These are phyloP conservation scores for Phymanthus crucifer DNA, from an alignment of 92 coral and sea anemone genomes.

Conservation along the genomic window DNA sequence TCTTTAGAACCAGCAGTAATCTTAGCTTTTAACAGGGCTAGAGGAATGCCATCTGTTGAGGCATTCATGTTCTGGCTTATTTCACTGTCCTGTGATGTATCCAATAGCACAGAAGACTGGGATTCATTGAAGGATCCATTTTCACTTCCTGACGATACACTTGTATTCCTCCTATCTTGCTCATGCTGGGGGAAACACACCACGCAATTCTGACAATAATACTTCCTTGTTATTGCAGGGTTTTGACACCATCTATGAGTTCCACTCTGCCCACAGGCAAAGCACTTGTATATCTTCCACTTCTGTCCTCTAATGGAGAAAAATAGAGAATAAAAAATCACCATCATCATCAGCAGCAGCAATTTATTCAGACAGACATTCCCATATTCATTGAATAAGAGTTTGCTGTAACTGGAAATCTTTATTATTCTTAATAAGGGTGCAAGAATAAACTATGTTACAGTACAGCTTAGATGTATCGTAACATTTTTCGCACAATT, in stretches of 20 bases:
- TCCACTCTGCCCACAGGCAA: slow-evolving; percentile 85
- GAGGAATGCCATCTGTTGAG: neutral
- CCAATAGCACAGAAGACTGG: neutral
- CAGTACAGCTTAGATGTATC: too few relatives aligned
- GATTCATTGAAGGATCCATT: neutral
- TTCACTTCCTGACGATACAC: neutral
- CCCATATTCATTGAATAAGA: too few relatives aligned
- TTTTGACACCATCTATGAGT: slow-evolving; percentile 76
- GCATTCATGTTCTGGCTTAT: neutral
- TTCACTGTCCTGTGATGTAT: neutral
- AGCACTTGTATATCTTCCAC: slow-evolving; percentile 79
- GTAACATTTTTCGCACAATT: too few relatives aligned
- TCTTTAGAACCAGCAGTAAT: neutral
- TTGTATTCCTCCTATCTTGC: neutral
- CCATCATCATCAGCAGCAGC: too few relatives aligned
- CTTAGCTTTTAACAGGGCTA: neutral
- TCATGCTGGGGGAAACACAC: neutral
- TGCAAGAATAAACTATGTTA: too few relatives aligned
- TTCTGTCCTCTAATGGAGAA: slow-evolving; percentile 22
- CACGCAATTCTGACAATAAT: slow-evolving; percentile 66
- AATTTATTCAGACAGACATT: too few relatives aligned
- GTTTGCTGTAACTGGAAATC: too few relatives aligned
- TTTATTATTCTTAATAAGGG: too few relatives aligned
- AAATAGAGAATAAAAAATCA: slow-evolving; percentile 3
- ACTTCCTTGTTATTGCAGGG: slow-evolving; percentile 51